Evolutionary conservation across 2,888 invertebrate species (phyloP).

Genomic region (Mesochorus sp.): DNA sequence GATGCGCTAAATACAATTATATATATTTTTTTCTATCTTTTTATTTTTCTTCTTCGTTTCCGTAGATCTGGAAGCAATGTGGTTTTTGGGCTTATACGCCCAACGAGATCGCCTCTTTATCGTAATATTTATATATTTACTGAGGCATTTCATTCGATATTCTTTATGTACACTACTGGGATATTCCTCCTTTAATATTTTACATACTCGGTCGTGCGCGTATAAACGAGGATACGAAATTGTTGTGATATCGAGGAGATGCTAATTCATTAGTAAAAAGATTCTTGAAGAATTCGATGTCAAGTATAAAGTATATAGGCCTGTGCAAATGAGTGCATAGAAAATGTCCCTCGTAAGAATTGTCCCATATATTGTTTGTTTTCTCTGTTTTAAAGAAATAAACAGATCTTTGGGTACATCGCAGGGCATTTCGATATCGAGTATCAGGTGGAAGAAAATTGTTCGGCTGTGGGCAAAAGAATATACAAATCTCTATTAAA

Average conservation of each 20-base stretch:
- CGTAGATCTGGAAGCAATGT: conserved; percentile 42
- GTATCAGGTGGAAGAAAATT: no score
- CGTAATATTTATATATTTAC: not conserved
- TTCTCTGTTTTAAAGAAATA: not conserved
- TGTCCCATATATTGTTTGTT: not conserved
- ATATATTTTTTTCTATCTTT: conserved; percentile 15
- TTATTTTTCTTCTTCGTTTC: conserved; percentile 1
- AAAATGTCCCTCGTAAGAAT: not conserved
- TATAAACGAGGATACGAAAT: conserved; percentile 1
- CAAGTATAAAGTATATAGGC: conserved; percentile 52
- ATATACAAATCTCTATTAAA: not conserved
- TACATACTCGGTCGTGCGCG: not conserved
- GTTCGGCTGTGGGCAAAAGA: no score
- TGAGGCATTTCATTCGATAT: not conserved
- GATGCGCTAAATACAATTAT: conserved; percentile 14
- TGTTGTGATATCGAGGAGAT: conserved; percentile 5
- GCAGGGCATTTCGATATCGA: no score
- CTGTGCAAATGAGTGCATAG: conserved; percentile 34
- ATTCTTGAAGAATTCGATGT: conserved; percentile 47
- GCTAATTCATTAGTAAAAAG: conserved; percentile 4
- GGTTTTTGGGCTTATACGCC: conserved; percentile 1
- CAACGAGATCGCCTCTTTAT: conserved; percentile 19
- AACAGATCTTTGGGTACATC: no score
- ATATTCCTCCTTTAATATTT: not conserved
- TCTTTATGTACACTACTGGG: not conserved